Base-by-base conservation (phyloP, 2,888 invertebrate species). In the Omphaloscelis lunosa region DNA sequence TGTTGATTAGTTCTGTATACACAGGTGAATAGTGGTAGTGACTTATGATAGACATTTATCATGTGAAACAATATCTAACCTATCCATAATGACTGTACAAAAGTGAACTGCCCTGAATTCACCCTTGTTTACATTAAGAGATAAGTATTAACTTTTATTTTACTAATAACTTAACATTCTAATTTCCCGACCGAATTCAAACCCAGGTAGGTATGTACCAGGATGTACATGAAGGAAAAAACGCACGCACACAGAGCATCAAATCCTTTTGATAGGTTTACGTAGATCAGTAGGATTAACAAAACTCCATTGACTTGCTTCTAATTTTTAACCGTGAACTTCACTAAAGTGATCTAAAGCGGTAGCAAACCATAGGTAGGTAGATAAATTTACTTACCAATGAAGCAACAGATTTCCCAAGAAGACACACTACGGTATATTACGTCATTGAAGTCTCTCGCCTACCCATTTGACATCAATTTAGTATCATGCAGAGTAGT, bases 401-500 rank as follows among this genome's bases (percentile, higher is more conserved):
- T 63, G 41, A 48, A 29, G 51, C 59, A 62, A 67, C n/a, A 20
- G 39, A 79, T 79, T 82, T 62, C 56, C 39, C 61, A 75, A 79
- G 29, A 63, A 53, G n/a, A 65, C 11, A 51, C 34, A 53, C 11
- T 61, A 74, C 62, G 27, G 45, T 39, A 34, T 20, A 74, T 74
- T 67, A 61, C 79, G 56, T 56, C 75, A 75, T 45, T 61, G 34
- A 34, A 34, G 34, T 34, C 59, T 65, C 58, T 59, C 65, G 69
- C 83, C 63, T 59, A 77, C 69, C 34, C 67, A 68, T 69, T 83
- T 86, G 77, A 83, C 83, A 80, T 75, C 68, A 83, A 80, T 83
- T 88, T 65, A 12, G 69, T 65, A 68, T 69, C 62, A 69, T 63
- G 58, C 53, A 69, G 48, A 73, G 45, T n/a, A 61, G 39, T 72